Percentiles rank a stretch among this genome's conserved stretches.
phyloP scores from a whole-genome alignment of 2,888 invertebrate species.

The Pocota personata region DNA sequence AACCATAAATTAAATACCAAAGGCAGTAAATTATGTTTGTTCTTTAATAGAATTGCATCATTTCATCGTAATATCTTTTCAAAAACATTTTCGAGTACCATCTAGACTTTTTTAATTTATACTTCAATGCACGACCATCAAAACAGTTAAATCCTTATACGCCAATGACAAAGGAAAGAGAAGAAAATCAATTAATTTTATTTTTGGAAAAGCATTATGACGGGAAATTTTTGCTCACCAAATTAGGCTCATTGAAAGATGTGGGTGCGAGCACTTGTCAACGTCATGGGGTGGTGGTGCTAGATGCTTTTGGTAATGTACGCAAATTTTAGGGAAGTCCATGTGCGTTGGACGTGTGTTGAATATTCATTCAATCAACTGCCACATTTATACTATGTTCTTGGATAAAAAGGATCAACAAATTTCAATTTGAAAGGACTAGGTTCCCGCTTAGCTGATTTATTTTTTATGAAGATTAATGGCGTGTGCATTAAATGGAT shows the following conservation, averaged over 20 bases:
- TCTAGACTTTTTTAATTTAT: not conserved
- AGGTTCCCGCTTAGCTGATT: not conserved
- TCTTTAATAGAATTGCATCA: conserved; percentile 4
- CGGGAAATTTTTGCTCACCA: not conserved
- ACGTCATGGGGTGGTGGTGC: not conserved
- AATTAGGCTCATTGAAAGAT: conserved; percentile 4
- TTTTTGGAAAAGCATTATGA: conserved; percentile 1
- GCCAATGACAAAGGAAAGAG: not conserved
- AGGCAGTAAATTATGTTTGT: not conserved
- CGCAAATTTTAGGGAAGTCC: conserved; percentile 19
- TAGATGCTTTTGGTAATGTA: conserved; percentile 4
- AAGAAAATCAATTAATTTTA: conserved; percentile 9
- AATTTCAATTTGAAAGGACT: not conserved
- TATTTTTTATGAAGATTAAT: conserved; percentile 5
- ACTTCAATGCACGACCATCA: not conserved
- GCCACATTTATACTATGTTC: not conserved
- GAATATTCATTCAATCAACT: conserved; percentile 15
- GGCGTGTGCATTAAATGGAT: conserved; percentile 1
- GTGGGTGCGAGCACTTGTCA: not conserved
- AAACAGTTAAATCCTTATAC: conserved; percentile 11
- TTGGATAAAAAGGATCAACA: not conserved
- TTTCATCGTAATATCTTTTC: not conserved
- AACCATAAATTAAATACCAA: not conserved
- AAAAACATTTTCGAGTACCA: not conserved
- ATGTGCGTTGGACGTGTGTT: conserved; percentile 14